Base-by-base conservation (phyloP, 2,113 vertebrate genomes). In the Sylvietta virens region DNA sequence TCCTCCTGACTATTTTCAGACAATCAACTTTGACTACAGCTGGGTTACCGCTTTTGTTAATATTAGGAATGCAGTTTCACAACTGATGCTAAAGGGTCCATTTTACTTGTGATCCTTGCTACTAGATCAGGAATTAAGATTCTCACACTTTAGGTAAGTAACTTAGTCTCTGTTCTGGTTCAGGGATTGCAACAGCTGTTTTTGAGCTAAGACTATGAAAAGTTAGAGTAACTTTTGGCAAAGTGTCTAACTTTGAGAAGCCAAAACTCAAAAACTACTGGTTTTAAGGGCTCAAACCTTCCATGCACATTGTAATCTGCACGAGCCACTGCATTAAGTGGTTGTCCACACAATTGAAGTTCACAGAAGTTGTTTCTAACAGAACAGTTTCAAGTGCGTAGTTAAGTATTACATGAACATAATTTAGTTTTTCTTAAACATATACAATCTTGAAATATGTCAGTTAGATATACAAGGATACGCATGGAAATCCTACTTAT, bases 171-270 rank as follows among this genome's bases (percentile, higher is more conserved):
- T 77, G 40, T 50, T 40, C 54, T 69, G 30, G 39, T 60, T 67
- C 20, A 64, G 8, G 16, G 13, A n/a, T 23, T 53, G 14, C 30
- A 90, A 69, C 42, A 89, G 56, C 56, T 78, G 64, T 19, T 96
- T 95, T 42, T 84, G 83, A 92, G 91, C 73, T 91, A 80, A 56
- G 80, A 62, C 73, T 39, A 3, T 27, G 18, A 91, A 80, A 91
- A 94, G 42, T 86, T 90, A 83, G 30, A 13, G 28, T 83, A 56
- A 90, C 71, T 95, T 90, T 71, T 23, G 35, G 69, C 24, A 64
- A 88, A 88, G 86, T 19, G 10, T 65, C 82, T 83, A 86, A 94
- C 93, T 91, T 80, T 28, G 18, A 73, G 39, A 88, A 83, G 80
- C 42, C 76, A 72, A 35, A 96, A 66, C 54, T 95, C 89, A 94